These are phyloP conservation scores for Poecilia latipinna DNA, from an alignment of 2,113 vertebrate genomes.

Conservation along the genomic window DNA sequence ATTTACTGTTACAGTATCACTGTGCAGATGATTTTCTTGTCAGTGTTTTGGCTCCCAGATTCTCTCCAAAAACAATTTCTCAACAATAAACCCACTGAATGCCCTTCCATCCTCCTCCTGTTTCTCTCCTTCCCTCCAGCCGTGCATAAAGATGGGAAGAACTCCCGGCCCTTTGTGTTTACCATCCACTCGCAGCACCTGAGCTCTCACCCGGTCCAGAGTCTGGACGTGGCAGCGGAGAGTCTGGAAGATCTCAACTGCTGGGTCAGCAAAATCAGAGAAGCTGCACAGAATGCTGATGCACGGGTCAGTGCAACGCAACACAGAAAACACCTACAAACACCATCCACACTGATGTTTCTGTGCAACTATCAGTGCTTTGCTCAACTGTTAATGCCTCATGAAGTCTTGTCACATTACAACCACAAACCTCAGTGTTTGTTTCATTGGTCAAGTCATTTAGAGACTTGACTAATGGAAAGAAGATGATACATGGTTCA, in stretches of 20 bases:
- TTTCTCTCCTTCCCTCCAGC: conserved; percentile 51
- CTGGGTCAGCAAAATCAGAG: conserved; percentile 78
- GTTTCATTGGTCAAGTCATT: not conserved
- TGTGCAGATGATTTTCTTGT: not conserved
- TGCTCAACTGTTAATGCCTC: too few species aligned
- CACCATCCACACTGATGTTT: not conserved
- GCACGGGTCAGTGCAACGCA: conserved; percentile 70
- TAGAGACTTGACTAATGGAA: not conserved
- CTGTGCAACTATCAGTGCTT: too few species aligned
- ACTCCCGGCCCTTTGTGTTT: conserved; percentile 73
- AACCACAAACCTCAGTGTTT: not conserved
- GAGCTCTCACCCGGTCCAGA: conserved; percentile 77
- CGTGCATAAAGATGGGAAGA: conserved; percentile 79
- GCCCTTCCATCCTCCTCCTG: not conserved
- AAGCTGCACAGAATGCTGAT: conserved; percentile 79
- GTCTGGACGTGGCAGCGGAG: conserved; percentile 76
- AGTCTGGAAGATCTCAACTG: conserved; percentile 72
- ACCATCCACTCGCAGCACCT: conserved; percentile 80
- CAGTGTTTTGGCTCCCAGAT: not conserved
- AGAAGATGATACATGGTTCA: not conserved
- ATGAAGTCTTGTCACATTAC: not conserved
- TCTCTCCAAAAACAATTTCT: not conserved
- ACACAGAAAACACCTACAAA: not conserved
- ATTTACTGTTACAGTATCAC: not conserved
- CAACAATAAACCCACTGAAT: not conserved